A percentile compares a stretch with the other conserved stretches of the same genome.
phyloP scores from a whole-genome alignment of 2,797 vertebrate species.

The Phoeniculus purpureus region DNA sequence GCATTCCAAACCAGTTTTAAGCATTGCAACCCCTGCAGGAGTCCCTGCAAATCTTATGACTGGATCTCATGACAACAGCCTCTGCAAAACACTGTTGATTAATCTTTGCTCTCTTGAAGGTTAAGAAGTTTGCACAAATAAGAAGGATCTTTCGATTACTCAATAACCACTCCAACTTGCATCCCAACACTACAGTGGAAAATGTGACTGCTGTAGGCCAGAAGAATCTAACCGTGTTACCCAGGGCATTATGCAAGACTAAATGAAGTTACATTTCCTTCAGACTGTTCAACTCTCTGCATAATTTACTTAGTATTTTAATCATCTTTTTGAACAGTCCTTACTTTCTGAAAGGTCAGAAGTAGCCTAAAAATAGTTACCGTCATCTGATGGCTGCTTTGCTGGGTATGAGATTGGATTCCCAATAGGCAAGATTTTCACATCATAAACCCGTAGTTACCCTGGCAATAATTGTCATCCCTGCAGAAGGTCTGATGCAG shows the following conservation, averaged over 20 bases:
- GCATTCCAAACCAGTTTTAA: constrained; percentile 38
- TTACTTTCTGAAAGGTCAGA: constrained; percentile 61
- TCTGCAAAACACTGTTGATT: constrained; percentile 57
- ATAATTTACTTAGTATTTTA: constrained; percentile 67
- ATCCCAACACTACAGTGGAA: constrained; percentile 57
- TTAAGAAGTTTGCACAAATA: constrained; percentile 50
- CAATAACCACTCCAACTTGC: constrained; percentile 49
- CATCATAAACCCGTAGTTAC: neutral
- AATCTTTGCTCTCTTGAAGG: constrained; percentile 65
- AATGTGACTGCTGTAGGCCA: constrained; percentile 56
- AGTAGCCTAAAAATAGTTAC: constrained; percentile 63
- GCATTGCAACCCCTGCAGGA: constrained; percentile 37
- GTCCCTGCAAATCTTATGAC: constrained; percentile 49
- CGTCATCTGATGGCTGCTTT: constrained; percentile 41
- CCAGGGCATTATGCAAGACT: constrained; percentile 54
- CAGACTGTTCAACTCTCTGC: constrained; percentile 44
- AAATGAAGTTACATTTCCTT: constrained; percentile 63
- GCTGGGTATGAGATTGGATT: constrained; percentile 34
- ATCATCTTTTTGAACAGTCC: constrained; percentile 55
- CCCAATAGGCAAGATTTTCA: constrained; percentile 31
- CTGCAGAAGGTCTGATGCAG: neutral
- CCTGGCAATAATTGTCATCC: constrained; percentile 46
- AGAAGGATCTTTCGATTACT: constrained; percentile 50
- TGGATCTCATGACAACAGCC: constrained; percentile 45
- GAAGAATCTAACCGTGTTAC: constrained; percentile 62